Evolutionary conservation across 2,888 invertebrate species (phyloP).

Genomic region (Troides helena): DNA sequence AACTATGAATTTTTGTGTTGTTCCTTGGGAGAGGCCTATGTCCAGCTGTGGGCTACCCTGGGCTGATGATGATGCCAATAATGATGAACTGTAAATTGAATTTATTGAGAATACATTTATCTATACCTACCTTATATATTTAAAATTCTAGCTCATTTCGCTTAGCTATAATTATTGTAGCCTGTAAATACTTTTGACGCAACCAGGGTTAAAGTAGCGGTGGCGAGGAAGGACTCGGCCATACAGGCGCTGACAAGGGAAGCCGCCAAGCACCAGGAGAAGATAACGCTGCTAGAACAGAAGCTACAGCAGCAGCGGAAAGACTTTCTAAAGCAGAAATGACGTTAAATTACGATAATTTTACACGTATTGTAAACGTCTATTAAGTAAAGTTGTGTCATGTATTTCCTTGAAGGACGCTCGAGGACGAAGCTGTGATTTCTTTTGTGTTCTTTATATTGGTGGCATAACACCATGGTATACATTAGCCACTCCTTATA

Average conservation of each 20-base stretch:
- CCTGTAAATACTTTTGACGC: not conserved
- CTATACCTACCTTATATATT: not conserved
- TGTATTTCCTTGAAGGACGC: not conserved
- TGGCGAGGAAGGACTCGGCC: slow-evolving; percentile 89
- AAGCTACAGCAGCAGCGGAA: slow-evolving; percentile 89
- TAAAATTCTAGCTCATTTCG: not conserved
- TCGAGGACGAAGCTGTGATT: not conserved
- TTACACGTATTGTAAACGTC: not conserved
- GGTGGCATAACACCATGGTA: too few species aligned
- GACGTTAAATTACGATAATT: slow-evolving; percentile 34
- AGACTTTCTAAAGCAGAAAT: slow-evolving; percentile 80
- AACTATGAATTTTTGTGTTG: too few species aligned
- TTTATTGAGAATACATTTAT: too few species aligned
- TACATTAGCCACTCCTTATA: too few species aligned
- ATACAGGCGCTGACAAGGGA: slow-evolving; percentile 86
- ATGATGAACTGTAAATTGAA: too few species aligned
- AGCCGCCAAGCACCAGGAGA: slow-evolving; percentile 84
- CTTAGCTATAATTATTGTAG: not conserved
- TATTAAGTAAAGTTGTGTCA: not conserved
- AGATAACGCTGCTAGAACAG: slow-evolving; percentile 87
- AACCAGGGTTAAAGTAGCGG: slow-evolving; percentile 87
- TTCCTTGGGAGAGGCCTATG: too few species aligned
- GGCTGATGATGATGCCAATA: too few species aligned
- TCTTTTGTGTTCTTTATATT: not conserved
- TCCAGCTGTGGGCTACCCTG: too few species aligned